Conservation (phyloP, 1,140 invertebrate genomes). For the Ceratina calcarata region DNA sequence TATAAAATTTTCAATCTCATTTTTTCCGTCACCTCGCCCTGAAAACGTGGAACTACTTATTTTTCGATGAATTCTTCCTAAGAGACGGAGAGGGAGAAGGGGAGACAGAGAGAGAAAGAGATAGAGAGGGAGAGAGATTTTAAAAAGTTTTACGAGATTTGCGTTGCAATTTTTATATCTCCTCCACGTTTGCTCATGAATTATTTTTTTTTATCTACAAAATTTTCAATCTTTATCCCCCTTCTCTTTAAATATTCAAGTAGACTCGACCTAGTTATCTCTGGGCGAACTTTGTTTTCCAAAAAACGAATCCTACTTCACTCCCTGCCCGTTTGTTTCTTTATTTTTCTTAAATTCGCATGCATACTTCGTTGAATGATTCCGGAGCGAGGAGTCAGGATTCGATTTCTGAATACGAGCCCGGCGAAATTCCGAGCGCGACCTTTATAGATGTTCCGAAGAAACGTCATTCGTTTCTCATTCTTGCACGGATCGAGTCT, state of each 20-base stretch:
- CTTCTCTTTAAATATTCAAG: background rate
- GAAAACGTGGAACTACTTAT: background rate
- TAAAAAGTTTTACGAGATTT: too few relatives aligned
- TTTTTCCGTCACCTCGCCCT: background rate
- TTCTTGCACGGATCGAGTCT: background rate
- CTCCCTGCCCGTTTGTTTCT: too few relatives aligned
- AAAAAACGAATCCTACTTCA: too few relatives aligned
- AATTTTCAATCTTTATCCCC: background rate
- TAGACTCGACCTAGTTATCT: background rate
- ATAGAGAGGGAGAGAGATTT: too few relatives aligned
- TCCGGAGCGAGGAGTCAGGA: background rate
- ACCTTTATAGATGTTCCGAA: constrained; percentile 11
- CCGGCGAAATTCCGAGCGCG: background rate
- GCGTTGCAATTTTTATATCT: too few relatives aligned
- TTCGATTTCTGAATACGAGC: background rate
- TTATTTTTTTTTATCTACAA: background rate
- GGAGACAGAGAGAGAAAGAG: too few relatives aligned
- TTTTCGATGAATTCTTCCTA: too few relatives aligned
- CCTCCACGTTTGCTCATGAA: too few relatives aligned
- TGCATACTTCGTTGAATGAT: background rate
- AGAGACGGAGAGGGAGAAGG: too few relatives aligned
- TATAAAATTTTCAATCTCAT: background rate
- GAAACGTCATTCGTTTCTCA: constrained; percentile 2
- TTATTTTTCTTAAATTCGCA: background rate
- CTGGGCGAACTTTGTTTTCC: background rate